These are phyloP conservation scores for Bombylius major DNA, from an alignment of 2,888 invertebrate species.

Conservation along the genomic window DNA sequence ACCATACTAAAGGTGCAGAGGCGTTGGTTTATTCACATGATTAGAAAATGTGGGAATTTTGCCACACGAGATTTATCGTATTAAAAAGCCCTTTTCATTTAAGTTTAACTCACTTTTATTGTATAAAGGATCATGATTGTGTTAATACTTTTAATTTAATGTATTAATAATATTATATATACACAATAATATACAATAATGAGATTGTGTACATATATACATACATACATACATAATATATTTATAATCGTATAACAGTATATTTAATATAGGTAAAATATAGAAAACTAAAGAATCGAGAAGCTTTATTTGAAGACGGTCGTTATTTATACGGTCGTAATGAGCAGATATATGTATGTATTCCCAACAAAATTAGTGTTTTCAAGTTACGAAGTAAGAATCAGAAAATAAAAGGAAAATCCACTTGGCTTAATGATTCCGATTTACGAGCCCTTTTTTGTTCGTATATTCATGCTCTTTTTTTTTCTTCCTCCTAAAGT, in stretches of 20 bases:
- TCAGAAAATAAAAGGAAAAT: slow-evolving; percentile 9
- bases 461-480: neutral
- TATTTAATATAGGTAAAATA: neutral
- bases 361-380: slow-evolving; percentile 7
- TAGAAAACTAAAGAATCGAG: neutral
- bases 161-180: no score
- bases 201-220: no score
- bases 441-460: slow-evolving; percentile 10
- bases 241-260: neutral
- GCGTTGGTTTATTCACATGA: slow-evolving; percentile 18
- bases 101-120: neutral
- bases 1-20: slow-evolving; percentile 12
- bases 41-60: slow-evolving; percentile 16
- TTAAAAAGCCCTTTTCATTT: neutral
- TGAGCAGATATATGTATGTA: slow-evolving; percentile 8
- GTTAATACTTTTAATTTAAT: no score
- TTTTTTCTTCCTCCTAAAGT: no score
- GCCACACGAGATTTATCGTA: slow-evolving; percentile 12
- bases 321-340: slow-evolving; percentile 12
- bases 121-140: no score
- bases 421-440: slow-evolving; percentile 9
- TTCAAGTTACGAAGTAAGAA: slow-evolving; percentile 8
- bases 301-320: neutral
- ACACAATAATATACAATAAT: no score
- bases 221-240: neutral